Conservation (phyloP, 2,888 invertebrate genomes). For the Neelides folsomi region DNA sequence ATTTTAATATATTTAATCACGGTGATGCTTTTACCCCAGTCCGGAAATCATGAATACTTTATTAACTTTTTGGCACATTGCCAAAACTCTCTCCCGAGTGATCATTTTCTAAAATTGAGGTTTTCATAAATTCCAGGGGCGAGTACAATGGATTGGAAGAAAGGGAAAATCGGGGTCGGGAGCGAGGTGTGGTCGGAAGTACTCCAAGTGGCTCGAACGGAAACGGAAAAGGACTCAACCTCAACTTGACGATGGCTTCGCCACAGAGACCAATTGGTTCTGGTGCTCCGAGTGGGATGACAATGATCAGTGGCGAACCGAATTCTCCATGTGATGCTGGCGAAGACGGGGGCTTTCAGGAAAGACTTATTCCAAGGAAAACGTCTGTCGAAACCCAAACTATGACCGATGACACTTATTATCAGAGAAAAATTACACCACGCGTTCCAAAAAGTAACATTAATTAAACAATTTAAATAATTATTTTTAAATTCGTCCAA, state of each 20-base stretch:
- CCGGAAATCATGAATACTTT: too few relatives aligned
- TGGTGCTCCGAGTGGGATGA: background rate
- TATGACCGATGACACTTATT: conserved; percentile 30
- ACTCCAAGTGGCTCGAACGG: too few relatives aligned
- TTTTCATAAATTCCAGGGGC: background rate
- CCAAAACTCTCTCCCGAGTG: too few relatives aligned
- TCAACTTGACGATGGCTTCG: too few relatives aligned
- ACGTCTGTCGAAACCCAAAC: conserved; percentile 32
- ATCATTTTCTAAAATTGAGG: too few relatives aligned
- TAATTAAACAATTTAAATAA: conserved; percentile 1
- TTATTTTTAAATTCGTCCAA: background rate
- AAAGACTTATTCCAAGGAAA: conserved; percentile 27
- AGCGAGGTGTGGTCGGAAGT: background rate
- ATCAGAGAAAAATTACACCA: conserved; percentile 32
- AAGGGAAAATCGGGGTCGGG: background rate
- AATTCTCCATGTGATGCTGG: conserved; percentile 28
- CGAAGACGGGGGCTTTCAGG: conserved; percentile 30
- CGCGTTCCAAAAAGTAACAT: conserved; percentile 29
- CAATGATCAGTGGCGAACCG: conserved; percentile 11
- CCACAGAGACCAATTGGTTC: too few relatives aligned
- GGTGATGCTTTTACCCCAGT: too few relatives aligned
- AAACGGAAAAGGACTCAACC: too few relatives aligned
- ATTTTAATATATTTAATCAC: too few relatives aligned
- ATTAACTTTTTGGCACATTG: too few relatives aligned
- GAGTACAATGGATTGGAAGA: background rate